Evolutionary conservation across 2,797 vertebrate species (phyloP).

Genomic region (Cercopithecus petaurista): DNA sequence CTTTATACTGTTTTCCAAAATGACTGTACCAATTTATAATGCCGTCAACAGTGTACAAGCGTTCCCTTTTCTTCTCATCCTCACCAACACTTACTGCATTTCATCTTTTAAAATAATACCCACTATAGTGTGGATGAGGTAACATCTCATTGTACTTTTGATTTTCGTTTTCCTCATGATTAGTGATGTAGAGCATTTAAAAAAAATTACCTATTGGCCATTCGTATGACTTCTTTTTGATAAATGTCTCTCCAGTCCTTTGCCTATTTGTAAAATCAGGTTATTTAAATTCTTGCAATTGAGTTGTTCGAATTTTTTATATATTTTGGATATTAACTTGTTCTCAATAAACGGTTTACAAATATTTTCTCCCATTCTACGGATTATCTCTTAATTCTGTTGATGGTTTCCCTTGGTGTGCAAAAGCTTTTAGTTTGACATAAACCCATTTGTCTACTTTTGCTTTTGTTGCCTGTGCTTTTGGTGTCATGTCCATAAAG

Average conservation of each 20-base stretch:
- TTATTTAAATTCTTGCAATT: not conserved
- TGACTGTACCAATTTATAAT: not conserved
- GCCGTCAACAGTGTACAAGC: no score
- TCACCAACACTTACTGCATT: not conserved
- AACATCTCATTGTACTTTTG: not conserved
- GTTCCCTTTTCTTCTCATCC: not conserved
- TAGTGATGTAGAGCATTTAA: not conserved
- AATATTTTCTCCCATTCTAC: not conserved
- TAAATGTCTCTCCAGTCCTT: not conserved
- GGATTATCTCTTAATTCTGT: not conserved
- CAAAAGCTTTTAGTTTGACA: not conserved
- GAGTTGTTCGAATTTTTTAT: not conserved
- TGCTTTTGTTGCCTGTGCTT: not conserved
- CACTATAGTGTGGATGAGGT: not conserved
- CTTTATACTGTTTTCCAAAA: not conserved
- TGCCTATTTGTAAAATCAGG: not conserved
- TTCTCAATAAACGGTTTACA: not conserved
- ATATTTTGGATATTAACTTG: not conserved
- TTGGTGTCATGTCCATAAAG: not conserved
- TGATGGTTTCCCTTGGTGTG: not conserved
- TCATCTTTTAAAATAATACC: not conserved
- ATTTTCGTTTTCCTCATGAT: not conserved
- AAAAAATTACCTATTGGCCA: not conserved
- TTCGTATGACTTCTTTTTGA: not conserved
- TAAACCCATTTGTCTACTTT: not conserved